Evolutionary conservation across 2,888 invertebrate genomes (phyloP), one percentile per base, ranked within the genome.

Genomic region (Phaedon cochleariae): DNA sequence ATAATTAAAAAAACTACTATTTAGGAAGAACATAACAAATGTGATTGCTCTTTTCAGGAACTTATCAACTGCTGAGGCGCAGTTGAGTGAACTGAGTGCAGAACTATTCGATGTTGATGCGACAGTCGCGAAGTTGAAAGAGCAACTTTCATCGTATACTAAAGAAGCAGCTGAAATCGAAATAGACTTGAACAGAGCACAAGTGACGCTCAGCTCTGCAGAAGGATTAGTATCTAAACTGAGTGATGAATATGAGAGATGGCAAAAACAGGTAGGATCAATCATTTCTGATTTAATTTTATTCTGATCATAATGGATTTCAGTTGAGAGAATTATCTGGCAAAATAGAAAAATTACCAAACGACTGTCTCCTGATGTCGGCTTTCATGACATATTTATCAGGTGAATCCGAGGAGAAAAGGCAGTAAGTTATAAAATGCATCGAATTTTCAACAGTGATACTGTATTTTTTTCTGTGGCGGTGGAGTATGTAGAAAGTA

Each of bases 121-220:
- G 68, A 89, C 92, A 18, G 96, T 96, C 0, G 87, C 90, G 0
- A 87, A 91, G 64, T 83, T 96, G 37, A 92, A 95, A 74, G 87
- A 88, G 59, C 91, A 93, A 79, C 84, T 96, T 4, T 93, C 97
- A 55, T 90, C 89, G 34, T 93, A 94, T 80, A 95, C 98, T 0
- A 93, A 95, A 74, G 98, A 98, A 82, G 98, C 97, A 0, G 97
- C 98, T 1, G 92, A 94, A 75, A 88, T 97, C 41, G 96, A 97
- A 82, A 89, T 96, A 59, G 90, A 90, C 72, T 85, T 98, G 26
- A 89, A 89, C 57, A 90, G 89, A 74, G 93, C 94, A 0, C 89
- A 91, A 69, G 89, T 89, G 70, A 94, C 94, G 0, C 88, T 98
- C 29, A 83, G 85, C 15, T 90, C 92, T 17, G 95, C 94, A 0